Evolutionary conservation across 2,113 vertebrate genomes (phyloP).

Genomic region (Catharus minimus): DNA sequence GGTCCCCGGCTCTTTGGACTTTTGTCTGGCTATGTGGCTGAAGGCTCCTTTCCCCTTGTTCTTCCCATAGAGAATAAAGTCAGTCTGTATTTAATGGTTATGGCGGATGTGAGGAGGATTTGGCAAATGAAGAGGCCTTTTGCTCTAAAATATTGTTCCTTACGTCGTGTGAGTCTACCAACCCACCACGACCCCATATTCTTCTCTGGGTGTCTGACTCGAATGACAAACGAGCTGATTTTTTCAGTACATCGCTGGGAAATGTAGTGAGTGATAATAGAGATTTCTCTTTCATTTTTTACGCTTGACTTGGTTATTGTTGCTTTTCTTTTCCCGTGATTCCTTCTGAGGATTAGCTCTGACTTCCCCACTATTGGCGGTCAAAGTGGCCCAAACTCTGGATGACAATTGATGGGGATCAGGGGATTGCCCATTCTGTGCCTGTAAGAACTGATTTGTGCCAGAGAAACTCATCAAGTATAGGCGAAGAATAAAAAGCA

Average conservation of each 20-base stretch:
- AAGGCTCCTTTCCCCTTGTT: slow-evolving; percentile 84
- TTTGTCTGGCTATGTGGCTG: slow-evolving; percentile 84
- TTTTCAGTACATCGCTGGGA: slow-evolving; percentile 98
- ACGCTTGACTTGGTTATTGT: slow-evolving; percentile 99
- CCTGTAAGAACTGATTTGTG: slow-evolving; percentile 85
- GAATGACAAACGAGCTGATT: slow-evolving; percentile 97
- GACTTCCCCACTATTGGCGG: slow-evolving; percentile 97
- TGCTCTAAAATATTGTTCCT: slow-evolving; percentile 91
- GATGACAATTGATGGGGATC: slow-evolving; percentile 98
- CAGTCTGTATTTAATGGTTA: slow-evolving; percentile 99
- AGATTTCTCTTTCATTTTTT: slow-evolving; percentile 99
- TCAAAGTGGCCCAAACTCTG: slow-evolving; percentile 94
- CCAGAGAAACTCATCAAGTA: slow-evolving; percentile 90
- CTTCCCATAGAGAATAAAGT: slow-evolving; percentile 98
- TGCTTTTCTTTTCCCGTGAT: slow-evolving; percentile 98
- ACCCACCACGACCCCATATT: slow-evolving; percentile 95
- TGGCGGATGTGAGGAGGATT: slow-evolving; percentile 95
- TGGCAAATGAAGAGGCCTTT: slow-evolving; percentile 89
- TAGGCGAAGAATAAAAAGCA: slow-evolving; percentile 82
- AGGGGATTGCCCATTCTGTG: slow-evolving; percentile 92
- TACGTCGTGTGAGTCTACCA: slow-evolving; percentile 99
- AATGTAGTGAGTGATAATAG: slow-evolving; percentile 98
- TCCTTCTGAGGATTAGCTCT: slow-evolving; percentile 98
- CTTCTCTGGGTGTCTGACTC: slow-evolving; percentile 96
- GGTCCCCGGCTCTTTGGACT: slow-evolving; percentile 81